These are phyloP conservation scores for Jordanella pulchra DNA, from an alignment of 2,797 vertebrate species.

Conservation along the genomic window DNA sequence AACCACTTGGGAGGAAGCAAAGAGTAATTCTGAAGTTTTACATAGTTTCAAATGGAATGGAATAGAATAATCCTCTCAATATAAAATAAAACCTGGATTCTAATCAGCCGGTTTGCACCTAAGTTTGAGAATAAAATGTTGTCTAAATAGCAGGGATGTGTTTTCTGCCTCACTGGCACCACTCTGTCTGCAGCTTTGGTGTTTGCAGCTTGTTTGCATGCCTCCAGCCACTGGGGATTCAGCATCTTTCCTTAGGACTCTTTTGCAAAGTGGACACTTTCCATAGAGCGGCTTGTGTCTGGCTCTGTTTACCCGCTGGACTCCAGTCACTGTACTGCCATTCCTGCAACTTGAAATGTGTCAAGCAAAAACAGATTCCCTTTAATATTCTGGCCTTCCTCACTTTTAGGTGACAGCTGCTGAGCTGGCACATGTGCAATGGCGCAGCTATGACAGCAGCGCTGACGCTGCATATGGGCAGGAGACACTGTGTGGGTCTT, in stretches of 20 bases:
- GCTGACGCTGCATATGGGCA: slow-evolving; percentile 65
- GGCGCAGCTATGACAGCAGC: slow-evolving; percentile 57
- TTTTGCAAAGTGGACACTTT: slow-evolving; percentile 28
- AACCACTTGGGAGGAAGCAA: not conserved
- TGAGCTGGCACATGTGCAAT: slow-evolving; percentile 69
- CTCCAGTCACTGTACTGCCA: slow-evolving; percentile 40
- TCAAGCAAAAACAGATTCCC: slow-evolving; percentile 52
- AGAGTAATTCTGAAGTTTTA: not conserved
- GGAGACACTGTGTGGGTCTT: slow-evolving; percentile 55
- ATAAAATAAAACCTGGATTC: not conserved
- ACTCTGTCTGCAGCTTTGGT: not conserved
- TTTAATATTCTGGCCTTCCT: slow-evolving; percentile 52
- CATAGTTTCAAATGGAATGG: not conserved
- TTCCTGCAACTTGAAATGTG: slow-evolving; percentile 62
- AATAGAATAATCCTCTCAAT: not conserved
- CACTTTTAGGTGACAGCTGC: slow-evolving; percentile 68
- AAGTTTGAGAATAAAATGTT: not conserved
- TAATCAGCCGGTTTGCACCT: not conserved
- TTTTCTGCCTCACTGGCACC: not conserved
- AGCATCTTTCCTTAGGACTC: slow-evolving; percentile 43
- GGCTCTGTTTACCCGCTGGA: slow-evolving; percentile 45
- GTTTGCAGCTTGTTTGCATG: not conserved
- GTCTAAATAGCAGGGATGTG: not conserved
- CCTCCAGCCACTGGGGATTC: slow-evolving; percentile 1
- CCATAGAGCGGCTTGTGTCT: slow-evolving; percentile 16